A percentile compares a stretch with the other conserved stretches of the same genome.
Evolutionary conservation across 1,140 invertebrate species (phyloP).

Genomic region (Lithobius niger): DNA sequence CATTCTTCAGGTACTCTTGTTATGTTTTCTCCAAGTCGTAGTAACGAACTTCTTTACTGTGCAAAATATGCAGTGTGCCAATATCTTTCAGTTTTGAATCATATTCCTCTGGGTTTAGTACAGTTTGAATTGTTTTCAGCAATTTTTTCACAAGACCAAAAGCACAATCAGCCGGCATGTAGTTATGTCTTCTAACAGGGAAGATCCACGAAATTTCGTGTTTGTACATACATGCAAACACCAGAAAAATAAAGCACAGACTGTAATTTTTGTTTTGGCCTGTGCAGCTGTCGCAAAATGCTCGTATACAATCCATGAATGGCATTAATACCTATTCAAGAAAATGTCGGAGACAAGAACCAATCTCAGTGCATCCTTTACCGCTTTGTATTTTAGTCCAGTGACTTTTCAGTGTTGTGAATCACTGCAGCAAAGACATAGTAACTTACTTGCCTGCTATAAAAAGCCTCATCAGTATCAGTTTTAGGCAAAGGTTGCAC

Average conservation of each 20-base stretch:
- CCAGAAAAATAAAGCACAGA: not conserved
- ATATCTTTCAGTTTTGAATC: not conserved
- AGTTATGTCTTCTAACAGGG: not conserved
- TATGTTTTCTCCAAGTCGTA: not conserved
- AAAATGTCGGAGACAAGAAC: not conserved
- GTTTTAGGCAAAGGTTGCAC: not conserved
- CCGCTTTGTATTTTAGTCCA: not conserved
- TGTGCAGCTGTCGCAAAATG: not conserved
- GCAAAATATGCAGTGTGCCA: not conserved
- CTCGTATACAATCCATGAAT: not conserved
- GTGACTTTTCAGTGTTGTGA: not conserved
- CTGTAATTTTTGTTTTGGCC: not conserved
- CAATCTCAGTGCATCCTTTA: not conserved
- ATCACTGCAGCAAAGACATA: not conserved
- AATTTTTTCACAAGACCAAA: not conserved
- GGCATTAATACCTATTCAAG: too few species aligned
- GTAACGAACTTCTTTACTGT: not conserved
- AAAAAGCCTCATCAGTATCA: not conserved
- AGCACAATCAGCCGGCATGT: not conserved
- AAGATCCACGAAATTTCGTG: not conserved
- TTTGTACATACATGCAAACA: not conserved
- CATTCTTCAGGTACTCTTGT: not conserved
- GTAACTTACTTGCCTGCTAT: not conserved
- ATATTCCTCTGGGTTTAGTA: not conserved
- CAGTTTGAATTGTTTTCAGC: not conserved